Percentiles rank a stretch among this genome's conserved stretches.
Evolutionary conservation across 2,113 vertebrate species (phyloP).

Genomic region (human): GRCh38 chr7:91911501-91912000

Average conservation of each 20-base stretch:
- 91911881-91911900: neutral
- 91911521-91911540: neutral
- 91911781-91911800: neutral
- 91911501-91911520: neutral
- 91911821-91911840: neutral
- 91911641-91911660: neutral
- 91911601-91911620: neutral
- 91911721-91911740: slow-evolving; percentile 3
- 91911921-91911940: neutral
- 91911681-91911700: neutral
- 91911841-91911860: neutral
- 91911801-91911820: neutral
- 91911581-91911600: neutral
- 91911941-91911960: neutral
- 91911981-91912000: neutral
- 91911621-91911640: slow-evolving; percentile 14
- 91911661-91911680: neutral
- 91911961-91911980: neutral
- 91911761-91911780: neutral
- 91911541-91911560: neutral
- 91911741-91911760: neutral
- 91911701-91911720: neutral
- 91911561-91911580: neutral
- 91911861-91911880: neutral
- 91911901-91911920: neutral